Evolutionary conservation across 2,888 invertebrate species (phyloP).

Genomic region (Phyto melanocephala): DNA sequence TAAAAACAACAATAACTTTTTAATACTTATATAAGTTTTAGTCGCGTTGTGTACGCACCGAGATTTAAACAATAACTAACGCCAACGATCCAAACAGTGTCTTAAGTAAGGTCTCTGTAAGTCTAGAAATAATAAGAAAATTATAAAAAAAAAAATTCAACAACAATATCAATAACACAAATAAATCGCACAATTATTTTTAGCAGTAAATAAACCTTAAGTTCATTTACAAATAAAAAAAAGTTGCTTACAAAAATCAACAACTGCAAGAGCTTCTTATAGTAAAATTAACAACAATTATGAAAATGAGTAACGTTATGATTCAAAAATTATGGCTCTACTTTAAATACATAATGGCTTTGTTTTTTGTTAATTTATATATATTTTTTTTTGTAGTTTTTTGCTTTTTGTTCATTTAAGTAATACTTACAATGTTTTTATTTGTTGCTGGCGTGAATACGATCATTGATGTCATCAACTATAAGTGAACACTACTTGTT

Average conservation of each 20-base stretch:
- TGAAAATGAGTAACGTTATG: neutral
- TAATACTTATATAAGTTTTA: neutral
- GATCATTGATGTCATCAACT: constrained; percentile 47
- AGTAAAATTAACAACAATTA: constrained; percentile 8
- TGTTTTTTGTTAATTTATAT: neutral
- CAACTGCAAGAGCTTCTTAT: neutral
- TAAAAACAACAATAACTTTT: neutral
- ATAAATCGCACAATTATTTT: constrained; percentile 21
- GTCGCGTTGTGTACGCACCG: constrained; percentile 47
- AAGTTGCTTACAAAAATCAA: constrained; percentile 39
- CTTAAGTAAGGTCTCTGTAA: constrained; percentile 57
- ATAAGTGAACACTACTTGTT: no score
- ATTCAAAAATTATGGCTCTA: constrained; percentile 12
- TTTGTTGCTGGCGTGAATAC: neutral
- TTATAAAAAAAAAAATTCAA: neutral
- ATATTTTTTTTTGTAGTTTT: no score
- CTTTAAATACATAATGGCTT: no score
- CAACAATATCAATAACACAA: constrained; percentile 15
- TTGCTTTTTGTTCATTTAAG: neutral
- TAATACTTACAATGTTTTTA: neutral
- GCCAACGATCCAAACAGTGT: neutral
- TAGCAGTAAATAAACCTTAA: constrained; percentile 15
- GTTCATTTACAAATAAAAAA: neutral
- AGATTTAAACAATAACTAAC: constrained; percentile 53
- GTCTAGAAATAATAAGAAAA: constrained; percentile 12